phyloP scores from a whole-genome alignment of 2,113 vertebrate species.

The Acrocephalus arundinaceus region DNA sequence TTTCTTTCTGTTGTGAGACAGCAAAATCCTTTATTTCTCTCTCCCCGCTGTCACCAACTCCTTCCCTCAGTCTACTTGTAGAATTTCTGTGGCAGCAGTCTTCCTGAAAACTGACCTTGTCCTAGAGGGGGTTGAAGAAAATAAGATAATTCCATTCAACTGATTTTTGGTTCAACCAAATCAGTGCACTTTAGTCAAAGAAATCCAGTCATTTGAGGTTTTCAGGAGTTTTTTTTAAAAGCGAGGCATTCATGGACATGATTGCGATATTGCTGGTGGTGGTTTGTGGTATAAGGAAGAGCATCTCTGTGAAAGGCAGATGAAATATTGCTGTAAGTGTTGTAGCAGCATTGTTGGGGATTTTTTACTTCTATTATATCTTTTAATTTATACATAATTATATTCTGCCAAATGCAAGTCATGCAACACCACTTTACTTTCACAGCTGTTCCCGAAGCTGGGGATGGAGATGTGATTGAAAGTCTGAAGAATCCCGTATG shows the following conservation, averaged over 20 bases:
- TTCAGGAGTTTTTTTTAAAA: background rate
- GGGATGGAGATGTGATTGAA: slow-evolving; percentile 59
- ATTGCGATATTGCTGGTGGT: background rate
- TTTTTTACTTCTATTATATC: background rate
- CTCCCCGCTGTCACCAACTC: background rate
- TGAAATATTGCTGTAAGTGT: background rate
- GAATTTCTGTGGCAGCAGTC: background rate
- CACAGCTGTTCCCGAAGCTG: slow-evolving; percentile 79
- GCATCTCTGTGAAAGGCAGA: background rate
- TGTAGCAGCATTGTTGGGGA: background rate
- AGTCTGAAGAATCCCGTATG: background rate
- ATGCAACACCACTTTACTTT: background rate
- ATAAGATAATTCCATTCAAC: background rate
- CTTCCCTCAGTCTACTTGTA: background rate
- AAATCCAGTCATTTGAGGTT: background rate
- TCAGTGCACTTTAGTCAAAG: background rate
- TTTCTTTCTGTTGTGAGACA: background rate
- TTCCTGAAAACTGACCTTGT: background rate
- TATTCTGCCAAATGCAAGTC: background rate
- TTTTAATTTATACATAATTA: background rate
- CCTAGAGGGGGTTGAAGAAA: background rate
- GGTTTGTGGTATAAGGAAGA: background rate
- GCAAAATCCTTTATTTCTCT: background rate
- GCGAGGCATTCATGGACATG: background rate
- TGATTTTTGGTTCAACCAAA: background rate